Percentiles rank a stretch among this genome's conserved stretches.
phyloP scores from a whole-genome alignment of 2,113 vertebrate species.

The Aix galericulata region DNA sequence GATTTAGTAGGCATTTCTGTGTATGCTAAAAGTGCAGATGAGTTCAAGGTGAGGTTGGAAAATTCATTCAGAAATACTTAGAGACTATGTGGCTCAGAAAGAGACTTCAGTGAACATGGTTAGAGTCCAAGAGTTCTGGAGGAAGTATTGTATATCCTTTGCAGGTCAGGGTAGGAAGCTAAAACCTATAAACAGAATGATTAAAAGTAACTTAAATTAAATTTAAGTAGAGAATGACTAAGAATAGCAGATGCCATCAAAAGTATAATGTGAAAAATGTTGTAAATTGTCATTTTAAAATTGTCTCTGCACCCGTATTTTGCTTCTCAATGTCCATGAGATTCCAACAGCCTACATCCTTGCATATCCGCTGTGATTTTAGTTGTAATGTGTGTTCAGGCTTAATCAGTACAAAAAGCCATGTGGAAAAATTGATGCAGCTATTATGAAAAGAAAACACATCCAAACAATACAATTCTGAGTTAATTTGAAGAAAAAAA shows the following conservation, averaged over 20 bases:
- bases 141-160: neutral
- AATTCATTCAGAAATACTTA: neutral
- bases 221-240: neutral
- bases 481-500: neutral
- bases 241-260: neutral
- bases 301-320: neutral
- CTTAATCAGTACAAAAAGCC: neutral
- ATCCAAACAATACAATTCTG: neutral
- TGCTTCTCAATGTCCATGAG: neutral
- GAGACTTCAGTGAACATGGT: neutral
- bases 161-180: neutral
- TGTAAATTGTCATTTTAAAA: neutral
- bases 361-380: neutral
- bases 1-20: neutral
- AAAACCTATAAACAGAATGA: neutral
- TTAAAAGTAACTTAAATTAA: neutral
- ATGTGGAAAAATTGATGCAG: neutral
- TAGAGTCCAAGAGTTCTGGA: neutral
- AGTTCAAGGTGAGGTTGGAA: neutral
- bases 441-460: neutral
- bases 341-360: neutral
- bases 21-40: neutral
- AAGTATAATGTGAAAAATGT: neutral
- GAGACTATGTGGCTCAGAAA: neutral
- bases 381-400: neutral